A percentile compares a stretch with the other conserved stretches of the same genome.
phyloP scores from a whole-genome alignment of 2,888 invertebrate genomes.

The Fragum sueziense region DNA sequence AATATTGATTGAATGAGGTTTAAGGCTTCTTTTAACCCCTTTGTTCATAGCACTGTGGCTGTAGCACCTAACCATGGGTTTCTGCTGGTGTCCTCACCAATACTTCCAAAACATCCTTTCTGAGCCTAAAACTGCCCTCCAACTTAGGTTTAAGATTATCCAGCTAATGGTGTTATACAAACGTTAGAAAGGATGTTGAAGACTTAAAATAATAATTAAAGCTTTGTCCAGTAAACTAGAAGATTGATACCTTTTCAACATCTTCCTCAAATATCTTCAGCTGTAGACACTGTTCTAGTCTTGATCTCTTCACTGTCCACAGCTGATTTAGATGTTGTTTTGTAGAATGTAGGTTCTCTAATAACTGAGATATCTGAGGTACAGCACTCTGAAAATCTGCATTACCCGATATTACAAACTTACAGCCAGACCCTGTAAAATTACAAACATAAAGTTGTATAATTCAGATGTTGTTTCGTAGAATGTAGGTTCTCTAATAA shows the following conservation, averaged over 20 bases:
- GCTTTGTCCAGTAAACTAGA: no score
- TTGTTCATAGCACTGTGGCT: no score
- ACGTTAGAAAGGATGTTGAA: no score
- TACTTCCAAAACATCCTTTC: no score
- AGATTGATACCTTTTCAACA: constrained; percentile 77
- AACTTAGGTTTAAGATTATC: no score
- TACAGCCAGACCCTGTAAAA: constrained; percentile 10
- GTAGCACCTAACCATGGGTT: no score
- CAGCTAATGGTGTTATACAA: no score
- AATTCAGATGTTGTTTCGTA: constrained; percentile 94
- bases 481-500: constrained; percentile 89
- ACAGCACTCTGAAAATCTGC: constrained; percentile 85
- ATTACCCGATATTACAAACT: constrained; percentile 85
- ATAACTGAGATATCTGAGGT: constrained; percentile 80
- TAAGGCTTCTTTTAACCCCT: no score
- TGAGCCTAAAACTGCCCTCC: no score
- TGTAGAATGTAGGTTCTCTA: constrained; percentile 91
- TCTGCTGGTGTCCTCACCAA: no score
- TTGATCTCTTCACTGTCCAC: constrained; percentile 89
- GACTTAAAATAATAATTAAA: no score
- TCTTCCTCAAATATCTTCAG: constrained; percentile 82
- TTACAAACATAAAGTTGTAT: constrained; percentile 79
- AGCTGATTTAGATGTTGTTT: constrained; percentile 95
- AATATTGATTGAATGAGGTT: no score
- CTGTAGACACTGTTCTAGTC: constrained; percentile 82